Percentiles rank a stretch among this genome's conserved stretches.
Conservation (phyloP, 2,888 invertebrate species). For the Lomographa bimaculata region DNA sequence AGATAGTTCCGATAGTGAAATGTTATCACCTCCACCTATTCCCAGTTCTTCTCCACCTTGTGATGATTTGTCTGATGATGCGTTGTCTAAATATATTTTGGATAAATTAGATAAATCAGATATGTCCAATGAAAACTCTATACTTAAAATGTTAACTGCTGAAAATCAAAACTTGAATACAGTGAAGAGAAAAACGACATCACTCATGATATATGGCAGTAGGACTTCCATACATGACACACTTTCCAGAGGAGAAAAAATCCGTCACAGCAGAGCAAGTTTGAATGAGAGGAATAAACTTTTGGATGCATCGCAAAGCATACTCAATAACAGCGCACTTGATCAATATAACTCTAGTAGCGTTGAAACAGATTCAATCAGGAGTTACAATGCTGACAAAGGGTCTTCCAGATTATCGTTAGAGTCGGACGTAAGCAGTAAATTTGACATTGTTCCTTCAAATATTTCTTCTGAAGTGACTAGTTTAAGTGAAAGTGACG, state of each 20-base stretch:
- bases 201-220: slow-evolving; percentile 79
- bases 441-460: slow-evolving; percentile 72
- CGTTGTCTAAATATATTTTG: slow-evolving; percentile 74
- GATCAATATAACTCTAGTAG: slow-evolving; percentile 67
- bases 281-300: slow-evolving; percentile 63
- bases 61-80: slow-evolving; percentile 87
- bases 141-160: slow-evolving; percentile 73
- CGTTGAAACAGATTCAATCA: slow-evolving; percentile 71
- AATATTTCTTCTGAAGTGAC: slow-evolving; percentile 70
- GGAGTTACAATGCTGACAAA: slow-evolving; percentile 73
- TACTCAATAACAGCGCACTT: slow-evolving; percentile 55
- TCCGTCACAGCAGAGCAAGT: slow-evolving; percentile 74
- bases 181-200: slow-evolving; percentile 74
- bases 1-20: slow-evolving; percentile 92
- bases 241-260: slow-evolving; percentile 76
- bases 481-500: slow-evolving; percentile 70
- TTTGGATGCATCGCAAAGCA: slow-evolving; percentile 47
- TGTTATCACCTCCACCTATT: slow-evolving; percentile 90
- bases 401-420: slow-evolving; percentile 74
- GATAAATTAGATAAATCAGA: slow-evolving; percentile 80
- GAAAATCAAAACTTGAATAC: slow-evolving; percentile 74
- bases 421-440: slow-evolving; percentile 78
- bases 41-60: slow-evolving; percentile 89
- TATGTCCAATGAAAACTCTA: slow-evolving; percentile 73
- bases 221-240: slow-evolving; percentile 79